These are phyloP conservation scores for Heliconius nattereri DNA, from an alignment of 1,140 invertebrate genomes.

Conservation along the genomic window DNA sequence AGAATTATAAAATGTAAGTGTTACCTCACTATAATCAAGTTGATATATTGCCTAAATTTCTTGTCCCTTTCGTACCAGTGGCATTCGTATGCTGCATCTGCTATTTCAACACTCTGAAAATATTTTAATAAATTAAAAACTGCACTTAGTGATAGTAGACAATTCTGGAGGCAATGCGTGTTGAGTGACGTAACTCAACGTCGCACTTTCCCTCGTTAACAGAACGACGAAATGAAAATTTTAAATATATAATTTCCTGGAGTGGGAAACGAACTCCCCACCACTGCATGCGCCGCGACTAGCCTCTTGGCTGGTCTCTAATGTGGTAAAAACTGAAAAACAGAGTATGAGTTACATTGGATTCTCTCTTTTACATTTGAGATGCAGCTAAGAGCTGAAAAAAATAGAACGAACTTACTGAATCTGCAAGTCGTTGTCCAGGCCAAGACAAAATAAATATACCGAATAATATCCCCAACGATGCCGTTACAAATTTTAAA, in stretches of 20 bases:
- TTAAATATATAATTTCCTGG: no score
- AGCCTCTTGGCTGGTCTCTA: no score
- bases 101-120: slow-evolving; percentile 51
- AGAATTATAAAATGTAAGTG: no score
- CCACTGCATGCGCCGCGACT: no score
- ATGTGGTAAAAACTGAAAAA: neutral
- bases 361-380: no score
- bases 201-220: no score
- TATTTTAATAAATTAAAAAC: neutral
- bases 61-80: slow-evolving; percentile 48
- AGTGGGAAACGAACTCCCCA: no score
- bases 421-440: slow-evolving; percentile 52
- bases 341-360: neutral
- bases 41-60: slow-evolving; percentile 50
- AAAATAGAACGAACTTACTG: slow-evolving; percentile 37
- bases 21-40: slow-evolving; percentile 52
- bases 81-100: slow-evolving; percentile 49
- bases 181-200: no score
- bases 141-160: neutral
- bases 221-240: no score
- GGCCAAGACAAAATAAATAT: slow-evolving; percentile 48
- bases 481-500: slow-evolving; percentile 34
- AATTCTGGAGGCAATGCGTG: no score
- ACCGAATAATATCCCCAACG: slow-evolving; percentile 39
- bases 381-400: no score